Percentiles rank a stretch among this genome's conserved stretches.
Conservation (phyloP, 1,140 invertebrate species). For the Theocolax elegans region DNA sequence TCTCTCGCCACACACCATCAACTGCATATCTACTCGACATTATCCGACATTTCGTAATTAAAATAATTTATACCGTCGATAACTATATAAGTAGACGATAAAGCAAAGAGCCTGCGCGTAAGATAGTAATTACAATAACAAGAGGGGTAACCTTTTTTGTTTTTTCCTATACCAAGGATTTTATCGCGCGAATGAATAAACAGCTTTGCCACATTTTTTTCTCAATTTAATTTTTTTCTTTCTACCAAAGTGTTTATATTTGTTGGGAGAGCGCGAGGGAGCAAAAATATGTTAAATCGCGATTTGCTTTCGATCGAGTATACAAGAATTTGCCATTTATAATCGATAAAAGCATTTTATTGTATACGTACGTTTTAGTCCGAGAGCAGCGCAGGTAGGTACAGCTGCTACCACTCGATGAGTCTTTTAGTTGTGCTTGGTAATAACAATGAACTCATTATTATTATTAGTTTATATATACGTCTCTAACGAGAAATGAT, state of each 20-base stretch:
- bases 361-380: too few species aligned
- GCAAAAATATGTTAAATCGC: too few species aligned
- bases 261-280: too few species aligned
- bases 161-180: constrained; percentile 1
- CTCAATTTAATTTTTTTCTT: too few species aligned
- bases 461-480: constrained; percentile 28
- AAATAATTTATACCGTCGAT: constrained; percentile 44
- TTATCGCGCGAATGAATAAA: constrained; percentile 25
- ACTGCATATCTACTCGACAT: constrained; percentile 25
- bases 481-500: constrained; percentile 4
- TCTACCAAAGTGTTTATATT: too few species aligned
- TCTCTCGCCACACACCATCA: neutral
- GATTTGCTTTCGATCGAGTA: too few species aligned
- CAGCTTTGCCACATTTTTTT: neutral
- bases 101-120: constrained; percentile 12
- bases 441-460: constrained; percentile 10
- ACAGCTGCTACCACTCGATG: too few species aligned
- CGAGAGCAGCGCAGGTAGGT: too few species aligned
- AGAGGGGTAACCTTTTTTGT: neutral
- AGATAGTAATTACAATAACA: constrained; percentile 40
- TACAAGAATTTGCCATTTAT: too few species aligned
- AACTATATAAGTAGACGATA: constrained; percentile 37
- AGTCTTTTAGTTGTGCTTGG: too few species aligned
- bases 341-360: too few species aligned
- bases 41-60: constrained; percentile 43